These are phyloP conservation scores for Silurus glanis DNA, from an alignment of 2,113 vertebrate species.

Conservation along the genomic window DNA sequence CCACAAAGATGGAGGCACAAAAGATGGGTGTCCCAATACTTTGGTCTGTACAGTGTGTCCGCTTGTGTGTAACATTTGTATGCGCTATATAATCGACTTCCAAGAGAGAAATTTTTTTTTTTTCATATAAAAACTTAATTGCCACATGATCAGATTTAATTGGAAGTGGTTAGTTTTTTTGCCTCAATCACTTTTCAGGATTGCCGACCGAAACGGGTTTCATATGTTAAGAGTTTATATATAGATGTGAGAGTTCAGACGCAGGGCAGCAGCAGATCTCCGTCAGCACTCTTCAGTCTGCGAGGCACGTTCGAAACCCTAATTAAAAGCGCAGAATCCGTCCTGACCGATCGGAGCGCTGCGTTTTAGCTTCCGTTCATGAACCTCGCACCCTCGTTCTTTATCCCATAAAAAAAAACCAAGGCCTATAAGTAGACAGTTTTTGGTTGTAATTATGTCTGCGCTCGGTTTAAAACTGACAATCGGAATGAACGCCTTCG, in stretches of 20 bases:
- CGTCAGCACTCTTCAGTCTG: not conserved
- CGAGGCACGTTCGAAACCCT: not conserved
- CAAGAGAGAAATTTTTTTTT: too few relatives aligned
- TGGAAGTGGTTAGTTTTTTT: not conserved
- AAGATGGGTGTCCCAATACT: too few relatives aligned
- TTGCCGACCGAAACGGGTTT: not conserved
- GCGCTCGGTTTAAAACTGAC: constrained; percentile 69
- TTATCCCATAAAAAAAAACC: constrained; percentile 37
- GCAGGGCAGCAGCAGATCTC: not conserved
- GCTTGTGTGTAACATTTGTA: too few relatives aligned
- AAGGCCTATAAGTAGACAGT: constrained; percentile 30
- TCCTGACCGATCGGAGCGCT: constrained; percentile 3
- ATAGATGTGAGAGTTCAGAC: not conserved
- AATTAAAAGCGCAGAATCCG: not conserved
- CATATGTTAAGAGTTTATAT: not conserved
- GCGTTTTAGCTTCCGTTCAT: not conserved
- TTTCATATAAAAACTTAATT: not conserved
- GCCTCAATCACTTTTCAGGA: too few relatives aligned
- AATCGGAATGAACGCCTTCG: constrained; percentile 73
- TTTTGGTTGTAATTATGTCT: constrained; percentile 63
- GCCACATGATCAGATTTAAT: not conserved
- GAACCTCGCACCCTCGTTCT: not conserved
- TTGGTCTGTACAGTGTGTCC: too few relatives aligned
- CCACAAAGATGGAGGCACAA: too few relatives aligned
- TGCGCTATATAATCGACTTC: too few relatives aligned